Evolutionary conservation across 2,113 vertebrate genomes (phyloP).

Genomic region (Alaudala cheleensis): DNA sequence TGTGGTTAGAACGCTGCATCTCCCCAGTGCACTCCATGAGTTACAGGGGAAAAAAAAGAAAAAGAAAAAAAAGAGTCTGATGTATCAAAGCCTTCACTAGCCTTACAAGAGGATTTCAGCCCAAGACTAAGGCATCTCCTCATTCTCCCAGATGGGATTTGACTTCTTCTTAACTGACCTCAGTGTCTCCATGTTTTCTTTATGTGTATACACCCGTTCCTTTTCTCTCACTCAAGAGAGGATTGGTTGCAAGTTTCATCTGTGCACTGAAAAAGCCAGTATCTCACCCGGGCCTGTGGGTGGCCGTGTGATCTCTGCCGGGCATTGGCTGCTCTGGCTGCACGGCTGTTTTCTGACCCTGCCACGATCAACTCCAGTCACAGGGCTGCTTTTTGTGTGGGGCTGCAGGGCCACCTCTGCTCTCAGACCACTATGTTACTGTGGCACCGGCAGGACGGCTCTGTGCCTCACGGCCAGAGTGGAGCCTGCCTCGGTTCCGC

Average conservation of each 20-base stretch:
- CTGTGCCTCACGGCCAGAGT: rapidly evolving
- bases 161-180: neutral
- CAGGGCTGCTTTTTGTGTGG: neutral
- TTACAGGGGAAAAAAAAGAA: too few species aligned
- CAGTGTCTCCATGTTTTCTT: neutral
- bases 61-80: too few species aligned
- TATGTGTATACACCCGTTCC: neutral
- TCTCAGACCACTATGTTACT: neutral
- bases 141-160: neutral
- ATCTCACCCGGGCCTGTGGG: rapidly evolving
- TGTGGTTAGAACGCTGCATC: neutral
- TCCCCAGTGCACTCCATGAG: neutral
- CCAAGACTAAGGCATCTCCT: neutral
- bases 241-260: neutral
- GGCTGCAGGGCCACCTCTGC: neutral
- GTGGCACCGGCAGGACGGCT: neutral
- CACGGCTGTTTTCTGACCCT: neutral
- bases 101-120: neutral
- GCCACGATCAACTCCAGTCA: rapidly evolving
- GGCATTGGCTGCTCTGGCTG: rapidly evolving
- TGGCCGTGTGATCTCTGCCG: too few species aligned
- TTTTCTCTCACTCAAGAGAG: neutral
- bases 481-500: rapidly evolving
- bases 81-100: too few species aligned
- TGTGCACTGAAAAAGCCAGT: neutral